A percentile compares a stretch with the other conserved stretches of the same genome.
phyloP scores from a whole-genome alignment of 2,888 invertebrate species.

The Rhorus exstirpatorius region DNA sequence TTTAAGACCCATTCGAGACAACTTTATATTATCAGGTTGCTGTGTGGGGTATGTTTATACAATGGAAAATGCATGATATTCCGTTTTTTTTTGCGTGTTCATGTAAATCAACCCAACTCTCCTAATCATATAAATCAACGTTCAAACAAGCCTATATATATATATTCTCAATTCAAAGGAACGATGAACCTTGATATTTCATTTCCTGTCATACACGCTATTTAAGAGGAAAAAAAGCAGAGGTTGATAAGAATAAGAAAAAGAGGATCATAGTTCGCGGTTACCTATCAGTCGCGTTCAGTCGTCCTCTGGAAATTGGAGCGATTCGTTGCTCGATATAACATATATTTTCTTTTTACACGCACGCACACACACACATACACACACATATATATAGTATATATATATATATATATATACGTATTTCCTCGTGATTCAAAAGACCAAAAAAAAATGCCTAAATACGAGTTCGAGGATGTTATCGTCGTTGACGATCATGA shows the following conservation, averaged over 20 bases:
- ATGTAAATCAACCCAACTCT: too few species aligned
- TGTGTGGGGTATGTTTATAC: too few species aligned
- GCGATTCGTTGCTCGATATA: neutral
- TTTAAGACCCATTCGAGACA: too few species aligned
- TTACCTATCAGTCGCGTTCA: neutral
- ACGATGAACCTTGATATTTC: neutral
- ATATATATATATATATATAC: neutral
- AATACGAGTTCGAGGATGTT: constrained; percentile 73
- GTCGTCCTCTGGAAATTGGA: constrained; percentile 13
- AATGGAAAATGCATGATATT: too few species aligned
- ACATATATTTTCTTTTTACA: neutral
- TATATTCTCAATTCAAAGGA: neutral
- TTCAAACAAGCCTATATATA: constrained; percentile 20
- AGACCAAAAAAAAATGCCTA: constrained; percentile 38
- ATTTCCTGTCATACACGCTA: neutral
- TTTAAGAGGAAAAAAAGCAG: neutral
- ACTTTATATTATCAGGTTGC: too few species aligned
- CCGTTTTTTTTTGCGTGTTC: too few species aligned
- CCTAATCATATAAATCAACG: too few species aligned
- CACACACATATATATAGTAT: too few species aligned
- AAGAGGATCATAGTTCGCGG: neutral
- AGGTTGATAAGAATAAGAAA: neutral
- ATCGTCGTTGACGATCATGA: constrained; percentile 76
- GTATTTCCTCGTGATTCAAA: neutral
- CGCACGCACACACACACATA: too few species aligned